Evolutionary conservation across 2,888 invertebrate genomes (phyloP).

Genomic region (Stenodera caucasica): DNA sequence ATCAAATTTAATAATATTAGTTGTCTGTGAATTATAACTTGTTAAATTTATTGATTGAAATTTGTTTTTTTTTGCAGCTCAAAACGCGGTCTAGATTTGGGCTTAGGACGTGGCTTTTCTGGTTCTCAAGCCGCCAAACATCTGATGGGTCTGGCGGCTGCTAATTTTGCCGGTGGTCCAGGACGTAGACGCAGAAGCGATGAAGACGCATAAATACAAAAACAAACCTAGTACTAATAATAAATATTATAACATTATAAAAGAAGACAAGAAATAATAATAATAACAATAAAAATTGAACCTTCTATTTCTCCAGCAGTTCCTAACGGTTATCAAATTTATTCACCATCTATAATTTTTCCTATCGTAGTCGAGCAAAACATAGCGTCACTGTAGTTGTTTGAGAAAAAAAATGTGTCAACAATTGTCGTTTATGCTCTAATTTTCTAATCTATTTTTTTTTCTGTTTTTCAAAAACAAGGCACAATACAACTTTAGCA

Average conservation of each 20-base stretch:
- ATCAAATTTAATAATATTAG: conserved; percentile 6
- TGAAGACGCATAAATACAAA: conserved; percentile 43
- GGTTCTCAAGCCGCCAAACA: conserved; percentile 90
- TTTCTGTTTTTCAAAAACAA: conserved; percentile 20
- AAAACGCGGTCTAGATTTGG: conserved; percentile 86
- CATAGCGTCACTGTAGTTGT: conserved; percentile 16
- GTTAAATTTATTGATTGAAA: too few species aligned
- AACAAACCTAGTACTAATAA: conserved; percentile 6
- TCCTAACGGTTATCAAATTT: conserved; percentile 26
- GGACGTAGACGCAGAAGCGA: conserved; percentile 80
- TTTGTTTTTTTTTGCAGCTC: conserved; percentile 66
- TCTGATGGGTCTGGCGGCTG: conserved; percentile 86
- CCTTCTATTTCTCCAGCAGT: conserved; percentile 23
- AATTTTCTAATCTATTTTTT: not conserved
- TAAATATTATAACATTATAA: not conserved
- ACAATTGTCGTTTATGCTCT: too few species aligned
- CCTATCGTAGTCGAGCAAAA: conserved; percentile 17
- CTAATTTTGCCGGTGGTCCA: conserved; percentile 86
- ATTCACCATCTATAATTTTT: conserved; percentile 16
- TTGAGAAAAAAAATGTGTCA: not conserved
- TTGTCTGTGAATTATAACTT: too few species aligned
- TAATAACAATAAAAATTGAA: conserved; percentile 6
- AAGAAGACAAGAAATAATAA: not conserved
- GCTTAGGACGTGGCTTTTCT: conserved; percentile 84
- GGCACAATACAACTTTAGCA: conserved; percentile 25